Base-by-base conservation (phyloP, 2,888 invertebrate species). In the Dicranocentrus wangi region DNA sequence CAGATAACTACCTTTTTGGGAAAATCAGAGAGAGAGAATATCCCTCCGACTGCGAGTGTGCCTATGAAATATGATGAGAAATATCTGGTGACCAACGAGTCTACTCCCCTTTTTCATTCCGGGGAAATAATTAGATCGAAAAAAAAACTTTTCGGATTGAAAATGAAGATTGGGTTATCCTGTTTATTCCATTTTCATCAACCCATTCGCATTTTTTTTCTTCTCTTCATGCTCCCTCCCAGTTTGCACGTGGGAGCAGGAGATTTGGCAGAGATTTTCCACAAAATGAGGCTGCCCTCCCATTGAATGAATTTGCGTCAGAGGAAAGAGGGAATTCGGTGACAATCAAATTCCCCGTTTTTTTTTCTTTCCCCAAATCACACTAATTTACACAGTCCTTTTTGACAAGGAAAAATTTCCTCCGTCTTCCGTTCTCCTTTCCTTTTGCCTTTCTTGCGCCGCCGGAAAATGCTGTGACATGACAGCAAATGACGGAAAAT, bases 401-500 rank as follows among this genome's bases (percentile, higher is more conserved):
- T 43, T 25, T 78, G 70, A 70, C 78, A 25, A 21, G 42, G 78
- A 70, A 78, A 78, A 70, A 70, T 78, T 69, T 77, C 61, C 60
- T 69, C 19, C 53, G 47, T 23, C 68, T 77, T 77, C 76, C 76
- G 76, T 27, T 77, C 69, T 47, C 42, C 27, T 77, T 77, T 69
- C 23, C 42, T 19, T 60, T 28, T 61, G 10, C 28, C n/a, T 25
- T 28, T 66, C 27, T 25, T 19, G 13, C 13, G 42, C 25, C 42
- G 25, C 71, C 79, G 79, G 79, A 71, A 79, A 79, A 66, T 72
- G 68, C 21, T 60, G 80, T 72, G 80, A 80, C 80, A 80, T 80
- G 80, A 80, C 80, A 80, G 80, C 72, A 80, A 80, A 80, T 72
- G 60, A 68, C 72, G 61, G 80, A 71, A 76, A 69, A 77, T 42